These are phyloP conservation scores for Rhagophthalmus giganteus DNA, from an alignment of 2,888 invertebrate species.

Conservation along the genomic window DNA sequence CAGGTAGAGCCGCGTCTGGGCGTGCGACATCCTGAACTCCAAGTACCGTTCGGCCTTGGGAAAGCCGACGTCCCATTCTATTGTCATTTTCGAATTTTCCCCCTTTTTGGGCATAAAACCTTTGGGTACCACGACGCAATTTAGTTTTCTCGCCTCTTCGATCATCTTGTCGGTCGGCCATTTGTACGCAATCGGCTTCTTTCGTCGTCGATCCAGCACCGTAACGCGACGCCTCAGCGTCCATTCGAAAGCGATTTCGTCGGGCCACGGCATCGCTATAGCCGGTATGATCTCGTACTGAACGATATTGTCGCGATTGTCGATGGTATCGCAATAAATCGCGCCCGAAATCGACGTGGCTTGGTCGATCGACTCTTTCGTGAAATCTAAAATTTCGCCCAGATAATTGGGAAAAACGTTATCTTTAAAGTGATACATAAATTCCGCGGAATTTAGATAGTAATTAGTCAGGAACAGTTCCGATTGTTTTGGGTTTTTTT, in stretches of 20 bases:
- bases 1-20: conserved; percentile 72
- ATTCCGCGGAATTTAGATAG: conserved; percentile 67
- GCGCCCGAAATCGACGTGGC: conserved; percentile 68
- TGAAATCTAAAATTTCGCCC: conserved; percentile 63
- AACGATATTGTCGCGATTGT: conserved; percentile 51
- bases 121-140: conserved; percentile 71
- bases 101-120: conserved; percentile 68
- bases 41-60: conserved; percentile 76
- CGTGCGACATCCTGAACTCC: conserved; percentile 70
- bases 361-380: conserved; percentile 58
- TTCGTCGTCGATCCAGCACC: conserved; percentile 60
- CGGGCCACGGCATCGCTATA: conserved; percentile 73
- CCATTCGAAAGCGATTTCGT: conserved; percentile 71
- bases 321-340: conserved; percentile 63
- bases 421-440: conserved; percentile 69
- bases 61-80: conserved; percentile 80
- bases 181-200: conserved; percentile 57
- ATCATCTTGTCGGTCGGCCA: conserved; percentile 75
- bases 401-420: conserved; percentile 65
- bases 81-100: conserved; percentile 55
- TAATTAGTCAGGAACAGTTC: conserved; percentile 42
- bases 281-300: conserved; percentile 72
- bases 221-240: conserved; percentile 62
- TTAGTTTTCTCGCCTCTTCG: conserved; percentile 62
- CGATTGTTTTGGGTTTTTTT: not conserved